Conservation (phyloP, 2,888 invertebrate genomes). For the Meliscaeva auricollis region DNA sequence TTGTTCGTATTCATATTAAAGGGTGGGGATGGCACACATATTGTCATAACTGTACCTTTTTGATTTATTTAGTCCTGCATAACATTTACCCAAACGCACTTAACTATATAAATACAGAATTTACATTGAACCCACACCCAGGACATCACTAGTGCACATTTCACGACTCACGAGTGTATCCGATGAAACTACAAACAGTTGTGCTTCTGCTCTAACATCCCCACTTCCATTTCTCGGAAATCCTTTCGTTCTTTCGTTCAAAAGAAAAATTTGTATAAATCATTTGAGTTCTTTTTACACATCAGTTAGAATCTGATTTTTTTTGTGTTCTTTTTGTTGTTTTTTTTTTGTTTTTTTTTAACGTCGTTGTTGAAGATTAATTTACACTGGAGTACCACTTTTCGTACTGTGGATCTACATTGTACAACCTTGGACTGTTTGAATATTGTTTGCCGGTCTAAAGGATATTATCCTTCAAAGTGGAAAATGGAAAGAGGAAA, state of each 20-base stretch:
- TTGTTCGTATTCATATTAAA: conserved; percentile 1
- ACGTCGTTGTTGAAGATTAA: conserved; percentile 40
- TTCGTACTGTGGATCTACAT: conserved; percentile 50
- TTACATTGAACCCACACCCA: conserved; percentile 9
- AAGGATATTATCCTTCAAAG: conserved; percentile 49
- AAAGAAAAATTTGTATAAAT: background rate
- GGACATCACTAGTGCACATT: background rate
- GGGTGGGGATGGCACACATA: too few species aligned
- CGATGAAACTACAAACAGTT: conserved; percentile 18
- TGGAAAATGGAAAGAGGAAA: conserved; percentile 20
- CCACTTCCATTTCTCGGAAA: background rate
- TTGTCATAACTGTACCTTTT: background rate
- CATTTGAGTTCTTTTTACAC: conserved; percentile 15
- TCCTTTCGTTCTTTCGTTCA: background rate
- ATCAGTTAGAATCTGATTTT: background rate
- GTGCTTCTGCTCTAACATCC: background rate
- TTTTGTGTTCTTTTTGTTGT: conserved; percentile 4
- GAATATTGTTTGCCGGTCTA: conserved; percentile 67
- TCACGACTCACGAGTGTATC: conserved; percentile 23
- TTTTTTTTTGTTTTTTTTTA: conserved; percentile 13
- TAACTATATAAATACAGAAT: background rate
- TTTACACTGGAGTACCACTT: conserved; percentile 52
- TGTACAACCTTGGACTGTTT: conserved; percentile 68
- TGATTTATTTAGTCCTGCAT: background rate
- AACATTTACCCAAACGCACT: conserved; percentile 8